Base-by-base conservation (phyloP, 1,140 invertebrate genomes). In the Formica exsecta region DNA sequence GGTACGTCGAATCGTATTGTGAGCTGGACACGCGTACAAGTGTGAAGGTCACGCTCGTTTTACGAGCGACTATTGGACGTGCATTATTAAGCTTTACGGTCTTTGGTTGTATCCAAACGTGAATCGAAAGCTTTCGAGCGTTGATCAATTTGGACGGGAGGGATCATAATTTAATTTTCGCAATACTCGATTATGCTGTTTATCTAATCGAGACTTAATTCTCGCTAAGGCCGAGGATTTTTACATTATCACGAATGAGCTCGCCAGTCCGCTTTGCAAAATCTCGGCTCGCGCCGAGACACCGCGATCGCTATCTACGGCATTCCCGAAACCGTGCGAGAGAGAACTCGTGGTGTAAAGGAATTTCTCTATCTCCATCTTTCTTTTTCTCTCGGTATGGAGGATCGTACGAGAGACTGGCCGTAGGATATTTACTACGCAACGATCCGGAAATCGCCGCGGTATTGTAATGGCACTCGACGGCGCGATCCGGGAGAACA, bases 361-460 rank as follows among this genome's bases (percentile, higher is more conserved):
- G 88, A 90, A 90, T 90, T 75, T 61, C 38, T 66, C 44, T 71
- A 64, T 61, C 54, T 66, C 41, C 44, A 32, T 61, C 54, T 54
- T 3, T 51, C 4, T 32, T 44, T 44, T 44, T 61, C 44, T 66
- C 41, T 70, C 76, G n/a, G 86, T 22, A 16, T 13, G 59, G 25
- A 61, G 44, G 57, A 62, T 74, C 74, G 71, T 62, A 80, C 73
- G 62, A 51, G 41, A 66, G 38, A 65, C 73, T 85, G 86, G 29
- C 71, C 51, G 61, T 61, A 22, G 89, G 79, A 90, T 90, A 90
- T 90, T 90, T 90, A 90, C 86, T 85, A 75, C 88, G 74, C 41
- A 61, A 70, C 79, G 70, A 89, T 89, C 74, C 75, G 87, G 83
- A 90, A 90, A 90, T 90, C 80, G 74, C 88, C n/a, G 80, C 86